Conservation (phyloP, 2,888 invertebrate species). For the Pilophorus perplexus region DNA sequence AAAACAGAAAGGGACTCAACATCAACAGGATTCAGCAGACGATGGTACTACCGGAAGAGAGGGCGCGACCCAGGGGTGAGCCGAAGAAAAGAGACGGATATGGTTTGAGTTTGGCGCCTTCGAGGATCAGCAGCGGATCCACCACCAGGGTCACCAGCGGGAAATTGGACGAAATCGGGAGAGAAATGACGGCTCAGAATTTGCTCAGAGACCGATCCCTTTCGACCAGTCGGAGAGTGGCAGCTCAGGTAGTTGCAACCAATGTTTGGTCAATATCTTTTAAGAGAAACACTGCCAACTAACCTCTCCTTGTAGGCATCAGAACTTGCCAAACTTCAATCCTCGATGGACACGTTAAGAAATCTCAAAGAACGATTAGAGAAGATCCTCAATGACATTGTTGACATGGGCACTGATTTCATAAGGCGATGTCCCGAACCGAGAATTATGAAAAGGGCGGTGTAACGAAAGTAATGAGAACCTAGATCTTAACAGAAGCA, state of each 20-base stretch:
- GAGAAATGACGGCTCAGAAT: background rate
- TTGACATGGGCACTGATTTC: background rate
- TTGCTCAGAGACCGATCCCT: conserved; percentile 11
- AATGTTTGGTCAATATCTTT: too few species aligned
- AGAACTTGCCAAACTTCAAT: background rate
- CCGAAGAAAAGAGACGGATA: background rate
- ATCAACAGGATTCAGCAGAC: too few species aligned
- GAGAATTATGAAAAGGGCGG: too few species aligned
- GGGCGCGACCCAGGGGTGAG: background rate
- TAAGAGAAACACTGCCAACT: too few species aligned
- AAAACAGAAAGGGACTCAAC: too few species aligned
- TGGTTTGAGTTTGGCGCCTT: too few species aligned
- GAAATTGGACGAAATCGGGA: background rate
- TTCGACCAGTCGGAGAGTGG: background rate
- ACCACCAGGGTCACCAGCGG: background rate
- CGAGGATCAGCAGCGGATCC: conserved; percentile 9
- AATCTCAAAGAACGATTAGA: background rate
- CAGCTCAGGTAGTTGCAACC: background rate
- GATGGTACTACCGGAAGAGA: background rate
- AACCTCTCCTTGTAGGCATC: too few species aligned
- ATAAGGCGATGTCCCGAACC: too few species aligned
- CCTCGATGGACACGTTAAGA: background rate
- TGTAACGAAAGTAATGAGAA: too few species aligned
- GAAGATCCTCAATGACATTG: background rate
- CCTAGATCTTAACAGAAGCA: too few species aligned